Evolutionary conservation across 2,797 vertebrate species (phyloP), one percentile per base, ranked within the genome.

Genomic region (Cyprinodon diabolis): DNA sequence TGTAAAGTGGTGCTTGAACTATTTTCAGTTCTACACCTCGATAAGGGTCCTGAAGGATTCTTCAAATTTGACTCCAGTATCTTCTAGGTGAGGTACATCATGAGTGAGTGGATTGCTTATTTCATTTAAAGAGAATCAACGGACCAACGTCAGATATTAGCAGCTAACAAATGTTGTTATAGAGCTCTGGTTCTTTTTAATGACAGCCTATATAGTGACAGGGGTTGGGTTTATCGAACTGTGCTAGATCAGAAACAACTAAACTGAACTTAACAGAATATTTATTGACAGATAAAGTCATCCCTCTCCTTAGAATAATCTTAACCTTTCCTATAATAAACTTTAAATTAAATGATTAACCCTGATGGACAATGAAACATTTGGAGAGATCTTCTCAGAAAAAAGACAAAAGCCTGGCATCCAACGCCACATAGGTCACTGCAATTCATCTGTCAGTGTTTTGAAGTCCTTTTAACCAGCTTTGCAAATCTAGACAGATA

Each of bases 1-100:
- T 23, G 11, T 65, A 65, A 45, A 65, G 62, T 65, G n/a, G 62
- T 65, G 40, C 62, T 65, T 65, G 43, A 65, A 65, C 62, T 47
- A 47, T 65, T 65, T 65, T 3, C 40, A 65, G 14, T 23, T 65
- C 40, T 65, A 23, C 45, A 65, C 21, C 62, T 45, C 45, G 62
- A 47, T 65, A 65, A 65, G 62, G n/a, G 23, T 65, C 43, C 43
- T 65, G n/a, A 47, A 47, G 21, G 6, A 65, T 45, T 65, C 40
- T 65, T 23, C 40, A 65, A 65, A 65, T 11, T 23, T 47, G 21
- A 65, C 40, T 23, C 12, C 14, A 21, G 43, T 47, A 23, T 11
- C n/a, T 47, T 65, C 40, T 45, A 45, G 12, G n/a, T 45, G 62
- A 65, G 0, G 2, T 6, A 23, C 23, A 47, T 47, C 12, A 14